Base-by-base conservation (phyloP, 2,113 vertebrate species). In the Nesoenas mayeri region DNA sequence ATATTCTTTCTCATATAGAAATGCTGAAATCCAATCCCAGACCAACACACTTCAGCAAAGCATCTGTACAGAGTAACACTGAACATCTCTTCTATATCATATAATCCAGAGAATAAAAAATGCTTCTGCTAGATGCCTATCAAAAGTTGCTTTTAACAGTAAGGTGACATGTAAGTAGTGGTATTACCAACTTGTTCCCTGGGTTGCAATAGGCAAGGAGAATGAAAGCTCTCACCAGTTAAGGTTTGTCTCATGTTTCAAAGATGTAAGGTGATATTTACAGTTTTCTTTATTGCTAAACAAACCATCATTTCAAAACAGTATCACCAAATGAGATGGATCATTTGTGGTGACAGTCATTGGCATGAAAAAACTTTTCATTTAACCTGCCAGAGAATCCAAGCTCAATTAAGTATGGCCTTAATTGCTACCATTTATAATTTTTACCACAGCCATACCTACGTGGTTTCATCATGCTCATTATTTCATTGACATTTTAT, bases 241-340 rank as follows among this genome's bases (percentile, higher is more conserved):
- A 88, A 88, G 53, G 22, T 47, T 66, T 91, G 15, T 32, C 48
- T 88, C 31, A 50, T 17, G 28, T 88, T 91, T 78, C 51, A 56
- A 72, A 96, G 82, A 93, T 80, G 80, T 80, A 79, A 93, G 61
- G 90, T 36, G 42, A 26, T 91, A 81, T 64, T 71, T 87, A 16
- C 73, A 78, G 67, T 38, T 94, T 85, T 64, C 42, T 79, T 80
- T 85, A 80, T 71, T 88, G 92, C 36, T 73, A 80, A 91, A 38
- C 40, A 67, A 71, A 77, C 56, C 64, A 71, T 83, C 38, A 82
- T 73, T 93, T 51, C 1, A 11, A 93, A 78, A 84, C n/a, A 31
- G 7, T 10, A 40, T 21, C 6, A 1, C 11, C 34, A 80, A 83
- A 85, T 0, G 0, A 83, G 82, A 85, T 10, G 11, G 50, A 94